Evolutionary conservation across 1,140 invertebrate genomes (phyloP), one percentile per base, ranked within the genome.

Genomic region (Drosophila aff.): DNA sequence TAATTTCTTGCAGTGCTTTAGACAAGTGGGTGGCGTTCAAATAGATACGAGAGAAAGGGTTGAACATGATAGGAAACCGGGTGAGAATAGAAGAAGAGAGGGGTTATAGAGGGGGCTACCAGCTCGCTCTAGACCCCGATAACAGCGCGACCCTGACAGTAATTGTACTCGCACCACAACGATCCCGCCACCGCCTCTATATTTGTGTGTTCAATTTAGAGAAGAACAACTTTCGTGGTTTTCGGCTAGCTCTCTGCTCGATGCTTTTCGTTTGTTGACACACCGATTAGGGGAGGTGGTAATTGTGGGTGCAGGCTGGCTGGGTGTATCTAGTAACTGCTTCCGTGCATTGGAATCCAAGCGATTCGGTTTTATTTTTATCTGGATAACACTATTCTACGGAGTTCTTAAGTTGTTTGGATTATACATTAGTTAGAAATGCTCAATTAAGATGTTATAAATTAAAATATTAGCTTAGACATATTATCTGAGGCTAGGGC

Each of bases 171-270:
- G 33, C 33, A 50, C 53, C 33, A 18, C 33, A 16, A 57, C 41
- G 10, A 52, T 52, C 28, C 28, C 49, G 1, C 49, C 23, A 15
- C 23, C 36, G n/a, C 43, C 33, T 66, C 23, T 60, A 43, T 76
- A 46, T 63, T 61, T 60, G 74, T 65, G 41, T 26, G 67, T 78
- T 81, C 78, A 81, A 78, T 85, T 81, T 79, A 81, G 78, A 80
- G 65, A 61, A 58, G 58, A 58, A 78, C 38, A 63, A 72, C 31
- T 52, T 73, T 52, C 47, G 68, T 52, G 71, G 68, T 38, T 58
- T 38, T 58, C 15, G 26, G 43, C 33, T 33, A 47, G 47, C 16
- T 26, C 28, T 8, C 21, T 26, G 53, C 53, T 13, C 8, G 18
- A 43, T 63, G 69, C 57, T 79, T 21, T 79, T 68, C 50, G 36